These are phyloP conservation scores for Lacanobia wlatinum DNA, from an alignment of 2,888 invertebrate species.

Conservation along the genomic window DNA sequence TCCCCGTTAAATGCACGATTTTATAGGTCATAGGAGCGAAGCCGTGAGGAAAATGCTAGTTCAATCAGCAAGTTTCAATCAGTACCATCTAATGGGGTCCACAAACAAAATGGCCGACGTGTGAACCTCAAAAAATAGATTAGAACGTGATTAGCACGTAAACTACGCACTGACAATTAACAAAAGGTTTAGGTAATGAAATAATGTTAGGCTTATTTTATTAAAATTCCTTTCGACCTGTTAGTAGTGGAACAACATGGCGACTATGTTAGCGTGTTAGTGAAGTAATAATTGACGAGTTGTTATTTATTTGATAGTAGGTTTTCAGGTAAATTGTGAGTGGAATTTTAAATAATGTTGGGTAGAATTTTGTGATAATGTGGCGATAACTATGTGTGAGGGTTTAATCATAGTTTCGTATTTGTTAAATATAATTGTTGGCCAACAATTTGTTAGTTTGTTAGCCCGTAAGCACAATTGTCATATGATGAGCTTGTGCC, in stretches of 20 bases:
- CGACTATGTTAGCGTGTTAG: slow-evolving; percentile 7
- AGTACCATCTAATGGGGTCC: too few relatives aligned
- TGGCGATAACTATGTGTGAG: background rate
- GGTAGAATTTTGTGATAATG: background rate
- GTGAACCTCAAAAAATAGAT: slow-evolving; percentile 24
- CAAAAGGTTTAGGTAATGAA: slow-evolving; percentile 23
- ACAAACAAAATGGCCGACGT: background rate
- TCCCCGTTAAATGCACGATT: too few relatives aligned
- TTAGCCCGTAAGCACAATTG: too few relatives aligned
- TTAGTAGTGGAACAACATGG: slow-evolving; percentile 4
- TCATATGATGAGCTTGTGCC: too few relatives aligned
- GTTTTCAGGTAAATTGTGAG: background rate
- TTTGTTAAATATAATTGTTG: too few relatives aligned
- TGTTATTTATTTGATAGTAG: slow-evolving; percentile 15
- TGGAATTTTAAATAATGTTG: slow-evolving; percentile 26
- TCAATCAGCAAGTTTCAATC: background rate
- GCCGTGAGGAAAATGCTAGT: too few relatives aligned
- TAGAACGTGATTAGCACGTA: slow-evolving; percentile 7
- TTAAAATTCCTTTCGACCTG: slow-evolving; percentile 26
- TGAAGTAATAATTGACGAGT: slow-evolving; percentile 6
- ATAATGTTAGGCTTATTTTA: slow-evolving; percentile 29
- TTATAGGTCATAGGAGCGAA: too few relatives aligned
- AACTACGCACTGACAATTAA: slow-evolving; percentile 11
- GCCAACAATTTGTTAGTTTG: too few relatives aligned
- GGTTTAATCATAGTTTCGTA: too few relatives aligned